Base-by-base conservation (phyloP, 2,888 invertebrate genomes). In the Diaperis boleti region DNA sequence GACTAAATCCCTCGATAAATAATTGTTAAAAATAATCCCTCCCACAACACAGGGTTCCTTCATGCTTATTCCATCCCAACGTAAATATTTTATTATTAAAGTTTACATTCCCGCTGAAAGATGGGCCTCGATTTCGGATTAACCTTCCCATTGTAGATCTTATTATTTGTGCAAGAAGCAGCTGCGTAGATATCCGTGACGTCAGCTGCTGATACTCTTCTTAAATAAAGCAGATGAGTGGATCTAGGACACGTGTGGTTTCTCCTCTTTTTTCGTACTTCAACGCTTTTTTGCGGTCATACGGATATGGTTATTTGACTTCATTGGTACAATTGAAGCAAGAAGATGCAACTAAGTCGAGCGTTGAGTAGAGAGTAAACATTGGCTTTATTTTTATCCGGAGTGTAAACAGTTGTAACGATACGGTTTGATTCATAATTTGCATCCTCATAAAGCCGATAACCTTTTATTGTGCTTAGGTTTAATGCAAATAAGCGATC, bases 51-150 rank as follows among this genome's bases (percentile, higher is more conserved):
- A n/a, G n/a, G n/a, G n/a, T n/a, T n/a, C n/a, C n/a, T n/a, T n/a
- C n/a, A n/a, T n/a, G n/a, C 7, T 4, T 17, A 3, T 10, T 17
- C 3, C 42, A 13, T 17, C 14, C 45, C 29, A 45, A 45, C 18
- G 45, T 45, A 47, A 47, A 47, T 47, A 47, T 47, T 29, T 47
- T 14, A 22, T 29, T 22, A 22, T 42, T 13, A 20, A 8, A 5
- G 17, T 42, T 20, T 17, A 42, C 15, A 15, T 17, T n/a, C 2
- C 8, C 3, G 8, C n/a, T 42, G 39, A 14, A 4, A 13, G 20
- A 18, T 17, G 42, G 42, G 5, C 18, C 15, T n/a, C 17, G 26
- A 45, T 13, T 26, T 13, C 29, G 47, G 47, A 47, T 47, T 47
- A 47, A 15, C 15, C 29, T 47, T 29, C 47, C 15, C 13, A 13